phyloP scores from a whole-genome alignment of 2,113 vertebrate genomes.

The Hippotragus niger region DNA sequence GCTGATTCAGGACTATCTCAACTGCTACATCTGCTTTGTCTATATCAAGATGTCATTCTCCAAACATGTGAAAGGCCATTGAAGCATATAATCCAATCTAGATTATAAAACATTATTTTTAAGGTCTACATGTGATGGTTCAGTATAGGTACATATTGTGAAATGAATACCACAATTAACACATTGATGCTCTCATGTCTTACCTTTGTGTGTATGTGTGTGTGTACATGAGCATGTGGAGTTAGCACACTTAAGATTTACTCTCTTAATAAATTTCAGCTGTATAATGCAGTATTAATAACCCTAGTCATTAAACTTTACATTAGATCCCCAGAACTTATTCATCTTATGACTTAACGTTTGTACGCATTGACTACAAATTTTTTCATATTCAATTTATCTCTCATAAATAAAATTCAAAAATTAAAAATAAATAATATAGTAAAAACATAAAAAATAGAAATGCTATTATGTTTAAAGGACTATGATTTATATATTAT shows the following conservation, averaged over 20 bases:
- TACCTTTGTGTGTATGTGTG: neutral
- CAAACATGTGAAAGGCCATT: neutral
- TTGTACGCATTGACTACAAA: neutral
- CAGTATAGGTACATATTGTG: neutral
- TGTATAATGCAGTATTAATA: neutral
- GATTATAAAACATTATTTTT: neutral
- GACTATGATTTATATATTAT: neutral
- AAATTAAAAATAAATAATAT: neutral
- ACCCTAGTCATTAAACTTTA: neutral
- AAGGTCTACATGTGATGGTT: neutral
- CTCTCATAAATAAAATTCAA: neutral
- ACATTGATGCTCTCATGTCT: neutral
- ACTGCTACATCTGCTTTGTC: neutral
- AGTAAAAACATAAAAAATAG: neutral
- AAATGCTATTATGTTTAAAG: neutral
- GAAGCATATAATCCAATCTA: neutral
- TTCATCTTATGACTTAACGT: neutral
- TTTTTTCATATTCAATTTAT: neutral
- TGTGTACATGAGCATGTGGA: neutral
- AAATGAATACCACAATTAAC: neutral
- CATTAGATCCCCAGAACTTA: neutral
- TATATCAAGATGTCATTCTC: neutral
- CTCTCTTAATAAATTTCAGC: neutral
- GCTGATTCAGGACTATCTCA: neutral
- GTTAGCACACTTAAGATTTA: neutral